Conservation (phyloP, 1,140 invertebrate genomes). For the Trichonephila clavipes region DNA sequence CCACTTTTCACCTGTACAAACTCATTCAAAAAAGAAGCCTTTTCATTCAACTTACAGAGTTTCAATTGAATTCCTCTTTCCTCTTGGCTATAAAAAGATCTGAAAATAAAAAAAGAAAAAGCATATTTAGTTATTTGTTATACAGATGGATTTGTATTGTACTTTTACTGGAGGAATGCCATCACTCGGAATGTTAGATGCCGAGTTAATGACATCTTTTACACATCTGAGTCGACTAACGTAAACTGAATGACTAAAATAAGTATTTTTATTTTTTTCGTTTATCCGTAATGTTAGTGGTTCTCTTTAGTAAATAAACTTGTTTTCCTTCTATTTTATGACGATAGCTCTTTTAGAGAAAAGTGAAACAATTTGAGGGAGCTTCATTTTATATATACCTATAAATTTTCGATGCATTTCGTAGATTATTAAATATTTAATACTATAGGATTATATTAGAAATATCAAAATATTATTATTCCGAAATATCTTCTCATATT, state of each 20-base stretch:
- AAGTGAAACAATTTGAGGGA: no score
- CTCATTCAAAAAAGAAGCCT: background rate
- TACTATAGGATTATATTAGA: no score
- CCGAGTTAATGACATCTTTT: background rate
- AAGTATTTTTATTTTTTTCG: no score
- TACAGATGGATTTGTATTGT: slow-evolving; percentile 17
- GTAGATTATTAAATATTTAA: no score
- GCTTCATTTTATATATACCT: no score
- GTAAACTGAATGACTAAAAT: background rate
- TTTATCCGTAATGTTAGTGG: no score
- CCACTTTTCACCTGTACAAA: background rate
- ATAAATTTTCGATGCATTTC: no score
- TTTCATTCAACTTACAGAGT: background rate
- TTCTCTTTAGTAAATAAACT: no score
- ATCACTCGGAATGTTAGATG: background rate
- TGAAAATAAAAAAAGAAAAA: background rate
- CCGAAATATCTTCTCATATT: no score
- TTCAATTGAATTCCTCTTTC: background rate
- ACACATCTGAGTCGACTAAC: background rate
- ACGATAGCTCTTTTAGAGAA: no score
- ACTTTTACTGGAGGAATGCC: background rate
- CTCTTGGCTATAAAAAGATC: background rate
- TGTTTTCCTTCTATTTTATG: no score
- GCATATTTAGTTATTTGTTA: slow-evolving; percentile 13
- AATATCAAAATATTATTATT: no score